phyloP scores from a whole-genome alignment of 2,113 vertebrate genomes.

The Vidua chalybeata region DNA sequence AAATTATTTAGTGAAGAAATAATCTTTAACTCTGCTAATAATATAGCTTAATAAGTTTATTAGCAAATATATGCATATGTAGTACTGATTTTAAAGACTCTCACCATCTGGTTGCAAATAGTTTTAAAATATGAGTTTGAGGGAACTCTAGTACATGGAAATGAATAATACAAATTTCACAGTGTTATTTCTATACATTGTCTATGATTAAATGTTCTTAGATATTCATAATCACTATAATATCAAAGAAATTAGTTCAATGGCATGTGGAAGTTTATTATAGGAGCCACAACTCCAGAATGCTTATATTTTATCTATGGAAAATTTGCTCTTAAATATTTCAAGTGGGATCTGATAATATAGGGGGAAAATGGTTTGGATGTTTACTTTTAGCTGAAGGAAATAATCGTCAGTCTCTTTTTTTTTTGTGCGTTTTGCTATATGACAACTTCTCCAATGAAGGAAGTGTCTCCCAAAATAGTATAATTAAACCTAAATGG shows the following conservation, averaged over 20 bases:
- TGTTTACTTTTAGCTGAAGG: background rate
- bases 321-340: background rate
- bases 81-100: background rate
- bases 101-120: background rate
- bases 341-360: background rate
- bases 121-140: background rate
- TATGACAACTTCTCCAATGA: background rate
- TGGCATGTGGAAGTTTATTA: background rate
- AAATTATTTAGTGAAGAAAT: background rate
- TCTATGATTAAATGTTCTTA: background rate
- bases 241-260: background rate
- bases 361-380: rapidly evolving
- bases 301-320: background rate
- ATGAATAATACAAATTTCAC: background rate
- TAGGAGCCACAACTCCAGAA: background rate
- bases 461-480: background rate
- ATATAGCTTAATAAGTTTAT: background rate
- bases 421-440: background rate
- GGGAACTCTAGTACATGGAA: background rate
- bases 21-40: background rate
- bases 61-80: background rate
- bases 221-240: background rate
- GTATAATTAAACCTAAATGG: background rate
- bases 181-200: background rate
- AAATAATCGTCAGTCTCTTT: background rate